Base-by-base conservation (phyloP, 2,888 invertebrate species). In the Acronicta leporina region DNA sequence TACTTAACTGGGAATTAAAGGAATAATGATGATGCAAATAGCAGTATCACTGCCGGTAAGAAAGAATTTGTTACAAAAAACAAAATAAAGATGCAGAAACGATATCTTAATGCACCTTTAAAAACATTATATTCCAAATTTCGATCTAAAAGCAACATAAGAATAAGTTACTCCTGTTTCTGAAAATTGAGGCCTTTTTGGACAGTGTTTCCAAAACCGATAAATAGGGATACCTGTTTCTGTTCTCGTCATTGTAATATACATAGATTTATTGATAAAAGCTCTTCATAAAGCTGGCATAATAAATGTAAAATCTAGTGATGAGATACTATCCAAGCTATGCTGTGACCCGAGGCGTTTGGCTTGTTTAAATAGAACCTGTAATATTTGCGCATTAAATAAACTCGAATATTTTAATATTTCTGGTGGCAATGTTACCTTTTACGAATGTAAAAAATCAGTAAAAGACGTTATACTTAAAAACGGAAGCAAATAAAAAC, bases 301-400 rank as follows among this genome's bases (percentile, higher is more conserved):
- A 38, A 5, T 48, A 48, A 48, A 48, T 48, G 16, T 38, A 38
- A 48, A 9, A 48, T 2, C 35, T 38, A 9, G 38, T 48, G 48
- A 48, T 13, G 8, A 48, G 9, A 6, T 38, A 38, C 48, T 48
- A n/a, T 48, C 48, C 5, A 38, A 48, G 9, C 48, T 48, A 2
- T 38, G 48, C 9, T 48, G 38, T 20, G 48, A 48, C 38, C 6
- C 38, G 16, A 48, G 38, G 38, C 5, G 6, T 25, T 38, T n/a
- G 4, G 38, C 13, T 16, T 48, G 48, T 48, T 48, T 48, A 38
- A 48, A 48, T 38, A 48, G 48, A 38, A 48, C 6, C 6, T 48
- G 48, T 38, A 38, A 38, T 38, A 48, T 6, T 48, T 48, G 48
- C 9, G 3, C 20, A n/a, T n/a, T 5, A 20, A 38, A 38, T 20